Base-by-base conservation (phyloP, 2,113 vertebrate species). In the Barnardius zonarius region DNA sequence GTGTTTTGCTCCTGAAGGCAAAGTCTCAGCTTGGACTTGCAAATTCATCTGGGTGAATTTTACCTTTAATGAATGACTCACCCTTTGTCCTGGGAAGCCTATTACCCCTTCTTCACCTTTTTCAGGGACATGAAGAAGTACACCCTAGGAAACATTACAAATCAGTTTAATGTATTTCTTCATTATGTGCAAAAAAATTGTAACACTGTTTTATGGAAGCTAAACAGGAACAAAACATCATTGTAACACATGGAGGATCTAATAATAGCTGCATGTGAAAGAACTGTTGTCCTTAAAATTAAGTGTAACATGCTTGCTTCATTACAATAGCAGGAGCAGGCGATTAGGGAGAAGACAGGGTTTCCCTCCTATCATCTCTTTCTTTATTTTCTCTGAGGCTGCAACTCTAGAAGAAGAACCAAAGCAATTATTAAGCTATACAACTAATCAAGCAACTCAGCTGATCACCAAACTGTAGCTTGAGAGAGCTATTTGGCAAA, bases 51-150 rank as follows among this genome's bases (percentile, higher is more conserved):
- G 19, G 11, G 10, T 62, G 52, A 79, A 80, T 87, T 86, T 81
- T 23, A 41, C 41, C 46, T 77, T 61, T 64, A 55, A 15, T 3
- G 28, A 92, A 5, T 13, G 19, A 93, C 74, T 98, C 85, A 99
- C 99, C 98, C 99, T 98, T 9, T 41, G 5, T 93, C 99, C 99
- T 9, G 98, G 93, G n/a, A 97, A 98, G 31, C 99, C 99, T 52
- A 96, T 86, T 55, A 99, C 77, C 24, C 99, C 99, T 39, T 96
- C 96, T 97, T 99, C 99, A 86, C 99, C 99, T 97, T 97, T 98
- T 91, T 98, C 97, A 54, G 95, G 95, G 52, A 73, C 3, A 33
- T n/a, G 68, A 54, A 92, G n/a, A 59, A 92, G 83, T 5, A 30
- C 13, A 39, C 97, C 98, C 98, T 99, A 97, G 73, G 96, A 95